These are phyloP conservation scores for Crocodylus rhombifer DNA, from an alignment of 2,797 vertebrate genomes.

Conservation along the genomic window DNA sequence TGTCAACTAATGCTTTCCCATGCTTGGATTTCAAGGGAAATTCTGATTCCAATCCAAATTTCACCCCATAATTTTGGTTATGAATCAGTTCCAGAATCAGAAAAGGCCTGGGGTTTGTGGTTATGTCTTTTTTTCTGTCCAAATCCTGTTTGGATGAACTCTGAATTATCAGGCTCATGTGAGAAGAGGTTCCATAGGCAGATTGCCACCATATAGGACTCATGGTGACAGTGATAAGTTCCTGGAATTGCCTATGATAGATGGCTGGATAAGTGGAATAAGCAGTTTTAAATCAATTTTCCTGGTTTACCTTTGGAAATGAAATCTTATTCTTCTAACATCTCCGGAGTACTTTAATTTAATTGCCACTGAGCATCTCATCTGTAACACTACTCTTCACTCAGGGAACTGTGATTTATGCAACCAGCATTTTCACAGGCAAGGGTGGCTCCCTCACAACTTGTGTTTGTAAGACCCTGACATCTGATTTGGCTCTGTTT, in stretches of 20 bases:
- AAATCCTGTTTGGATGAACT: constrained; percentile 34
- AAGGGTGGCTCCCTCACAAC: neutral
- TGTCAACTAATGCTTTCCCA: constrained; percentile 45
- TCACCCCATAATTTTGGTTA: constrained; percentile 56
- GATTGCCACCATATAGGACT: neutral
- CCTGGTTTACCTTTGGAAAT: constrained; percentile 13
- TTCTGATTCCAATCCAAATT: constrained; percentile 45
- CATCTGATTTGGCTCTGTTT: neutral
- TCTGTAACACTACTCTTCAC: neutral
- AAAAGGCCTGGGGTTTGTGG: neutral
- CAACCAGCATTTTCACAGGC: neutral
- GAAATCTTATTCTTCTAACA: neutral
- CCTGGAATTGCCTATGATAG: constrained; percentile 42
- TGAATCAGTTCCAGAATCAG: constrained; percentile 46
- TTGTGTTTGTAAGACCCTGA: neutral
- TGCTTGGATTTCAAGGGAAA: constrained; percentile 36
- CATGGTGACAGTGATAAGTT: constrained; percentile 48
- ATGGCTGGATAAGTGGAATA: constrained; percentile 35
- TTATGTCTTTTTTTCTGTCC: neutral
- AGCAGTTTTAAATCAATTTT: constrained; percentile 39
- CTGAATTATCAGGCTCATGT: neutral
- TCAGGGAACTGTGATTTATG: neutral
- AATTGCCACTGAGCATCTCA: neutral
- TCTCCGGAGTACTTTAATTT: constrained; percentile 16
- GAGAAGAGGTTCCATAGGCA: constrained; percentile 13